A percentile compares a stretch with the other conserved stretches of the same genome.
Evolutionary conservation across 2,888 invertebrate species (phyloP).

Genomic region (Pegoplata infirma): DNA sequence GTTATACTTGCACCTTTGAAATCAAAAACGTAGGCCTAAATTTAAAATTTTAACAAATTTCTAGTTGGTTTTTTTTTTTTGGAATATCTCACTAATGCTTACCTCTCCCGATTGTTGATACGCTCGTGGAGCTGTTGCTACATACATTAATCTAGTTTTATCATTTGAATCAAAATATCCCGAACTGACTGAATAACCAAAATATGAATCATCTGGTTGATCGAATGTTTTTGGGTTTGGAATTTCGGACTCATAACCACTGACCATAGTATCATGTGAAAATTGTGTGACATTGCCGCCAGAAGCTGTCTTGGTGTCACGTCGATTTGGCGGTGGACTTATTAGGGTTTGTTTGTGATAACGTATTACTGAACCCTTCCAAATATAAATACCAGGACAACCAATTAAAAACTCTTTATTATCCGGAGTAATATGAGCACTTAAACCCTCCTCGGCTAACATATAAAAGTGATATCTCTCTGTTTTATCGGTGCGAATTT

Average conservation of each 20-base stretch:
- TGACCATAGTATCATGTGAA: neutral
- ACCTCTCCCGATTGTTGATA: conserved; percentile 77
- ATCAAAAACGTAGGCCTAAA: conserved; percentile 74
- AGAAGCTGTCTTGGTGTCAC: conserved; percentile 69
- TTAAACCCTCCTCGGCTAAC: conserved; percentile 76
- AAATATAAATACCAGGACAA: conserved; percentile 76
- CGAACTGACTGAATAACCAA: conserved; percentile 77
- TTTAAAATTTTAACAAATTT: neutral
- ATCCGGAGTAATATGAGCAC: conserved; percentile 76
- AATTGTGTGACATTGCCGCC: conserved; percentile 65
- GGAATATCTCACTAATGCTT: conserved; percentile 31
- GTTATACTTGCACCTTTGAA: conserved; percentile 68
- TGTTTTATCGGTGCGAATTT: conserved; percentile 65
- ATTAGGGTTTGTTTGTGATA: conserved; percentile 66
- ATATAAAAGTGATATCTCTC: conserved; percentile 71
- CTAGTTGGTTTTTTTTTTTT: neutral
- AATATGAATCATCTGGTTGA: conserved; percentile 76
- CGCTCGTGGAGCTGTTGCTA: conserved; percentile 78
- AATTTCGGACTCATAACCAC: conserved; percentile 69
- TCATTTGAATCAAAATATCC: conserved; percentile 74
- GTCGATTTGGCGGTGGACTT: conserved; percentile 72
- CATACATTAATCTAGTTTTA: conserved; percentile 71
- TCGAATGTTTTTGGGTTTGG: conserved; percentile 72
- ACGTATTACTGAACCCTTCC: conserved; percentile 77
- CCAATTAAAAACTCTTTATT: conserved; percentile 77